A percentile compares a stretch with the other conserved stretches of the same genome.
Evolutionary conservation across 2,113 vertebrate genomes (phyloP).

Genomic region (Cromileptes altivelis): DNA sequence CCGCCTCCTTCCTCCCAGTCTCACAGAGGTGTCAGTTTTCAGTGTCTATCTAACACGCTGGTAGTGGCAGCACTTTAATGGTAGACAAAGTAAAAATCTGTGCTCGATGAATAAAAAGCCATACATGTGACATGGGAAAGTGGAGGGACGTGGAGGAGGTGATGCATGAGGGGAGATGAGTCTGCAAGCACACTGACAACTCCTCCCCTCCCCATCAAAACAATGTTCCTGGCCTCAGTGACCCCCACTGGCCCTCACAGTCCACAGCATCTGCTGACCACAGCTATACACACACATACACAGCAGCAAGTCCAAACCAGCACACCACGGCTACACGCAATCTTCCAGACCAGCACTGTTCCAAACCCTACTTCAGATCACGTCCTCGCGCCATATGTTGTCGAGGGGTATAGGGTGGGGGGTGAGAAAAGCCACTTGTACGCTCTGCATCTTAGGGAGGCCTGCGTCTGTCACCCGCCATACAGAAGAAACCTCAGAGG

Average conservation of each 20-base stretch:
- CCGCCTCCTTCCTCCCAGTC: slow-evolving; percentile 21
- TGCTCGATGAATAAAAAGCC: background rate
- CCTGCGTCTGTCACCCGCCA: slow-evolving; percentile 64
- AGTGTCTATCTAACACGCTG: slow-evolving; percentile 30
- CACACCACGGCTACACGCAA: slow-evolving; percentile 13
- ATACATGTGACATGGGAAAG: background rate
- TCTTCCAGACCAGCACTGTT: background rate
- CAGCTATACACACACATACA: slow-evolving; percentile 40
- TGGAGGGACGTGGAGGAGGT: background rate
- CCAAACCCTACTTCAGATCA: slow-evolving; percentile 45
- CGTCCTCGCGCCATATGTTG: slow-evolving; percentile 67
- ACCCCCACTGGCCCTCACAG: slow-evolving; percentile 44
- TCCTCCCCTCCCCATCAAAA: slow-evolving; percentile 50
- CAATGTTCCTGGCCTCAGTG: slow-evolving; percentile 52
- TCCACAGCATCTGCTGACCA: slow-evolving; percentile 65
- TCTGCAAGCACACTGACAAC: slow-evolving; percentile 25
- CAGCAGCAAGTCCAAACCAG: slow-evolving; percentile 11
- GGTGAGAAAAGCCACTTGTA: slow-evolving; percentile 64
- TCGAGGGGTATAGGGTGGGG: background rate
- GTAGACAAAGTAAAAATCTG: slow-evolving; percentile 16
- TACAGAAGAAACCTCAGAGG: slow-evolving; percentile 41
- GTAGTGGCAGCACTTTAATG: slow-evolving; percentile 5
- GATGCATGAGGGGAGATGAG: slow-evolving; percentile 34
- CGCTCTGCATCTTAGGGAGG: slow-evolving; percentile 55
- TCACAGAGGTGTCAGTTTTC: slow-evolving; percentile 81